Evolutionary conservation across 2,113 vertebrate species (phyloP).

Genomic region (Fulica atra): DNA sequence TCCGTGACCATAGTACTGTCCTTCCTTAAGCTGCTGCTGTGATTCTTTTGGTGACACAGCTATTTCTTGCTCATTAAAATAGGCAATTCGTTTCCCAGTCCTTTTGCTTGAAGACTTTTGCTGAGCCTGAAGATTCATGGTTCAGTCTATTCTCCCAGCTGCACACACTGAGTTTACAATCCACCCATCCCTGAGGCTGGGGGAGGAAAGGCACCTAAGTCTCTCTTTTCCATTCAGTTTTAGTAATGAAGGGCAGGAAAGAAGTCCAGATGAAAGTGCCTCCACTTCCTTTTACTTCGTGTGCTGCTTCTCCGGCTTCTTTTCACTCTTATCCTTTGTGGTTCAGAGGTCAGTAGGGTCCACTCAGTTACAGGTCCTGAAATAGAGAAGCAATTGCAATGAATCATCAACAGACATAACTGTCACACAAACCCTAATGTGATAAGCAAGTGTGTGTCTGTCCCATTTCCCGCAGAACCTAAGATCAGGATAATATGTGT

Average conservation of each 20-base stretch:
- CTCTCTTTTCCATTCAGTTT: constrained; percentile 21
- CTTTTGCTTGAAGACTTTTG: constrained; percentile 90
- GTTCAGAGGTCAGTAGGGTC: constrained; percentile 36
- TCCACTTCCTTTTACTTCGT: constrained; percentile 9
- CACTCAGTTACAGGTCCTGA: constrained; percentile 40
- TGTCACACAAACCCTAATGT: background rate
- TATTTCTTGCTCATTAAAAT: constrained; percentile 84
- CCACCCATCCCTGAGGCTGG: constrained; percentile 41
- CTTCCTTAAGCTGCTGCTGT: constrained; percentile 82
- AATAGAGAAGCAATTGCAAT: constrained; percentile 44
- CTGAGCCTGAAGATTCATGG: constrained; percentile 95
- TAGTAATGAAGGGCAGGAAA: background rate
- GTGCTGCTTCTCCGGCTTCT: constrained; percentile 1
- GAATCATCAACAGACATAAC: background rate
- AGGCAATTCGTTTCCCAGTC: constrained; percentile 89
- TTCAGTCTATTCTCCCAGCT: constrained; percentile 58
- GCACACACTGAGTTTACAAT: background rate
- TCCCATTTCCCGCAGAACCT: background rate
- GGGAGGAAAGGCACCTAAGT: constrained; percentile 19
- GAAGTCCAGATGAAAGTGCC: background rate
- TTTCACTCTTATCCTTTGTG: constrained; percentile 26
- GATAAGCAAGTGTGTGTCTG: background rate
- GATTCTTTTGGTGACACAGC: constrained; percentile 80
- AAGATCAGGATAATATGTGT: background rate
- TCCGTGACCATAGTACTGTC: constrained; percentile 81